Conservation (phyloP, 64 coral and sea anemone species). For the Montipora capricornis region DNA sequence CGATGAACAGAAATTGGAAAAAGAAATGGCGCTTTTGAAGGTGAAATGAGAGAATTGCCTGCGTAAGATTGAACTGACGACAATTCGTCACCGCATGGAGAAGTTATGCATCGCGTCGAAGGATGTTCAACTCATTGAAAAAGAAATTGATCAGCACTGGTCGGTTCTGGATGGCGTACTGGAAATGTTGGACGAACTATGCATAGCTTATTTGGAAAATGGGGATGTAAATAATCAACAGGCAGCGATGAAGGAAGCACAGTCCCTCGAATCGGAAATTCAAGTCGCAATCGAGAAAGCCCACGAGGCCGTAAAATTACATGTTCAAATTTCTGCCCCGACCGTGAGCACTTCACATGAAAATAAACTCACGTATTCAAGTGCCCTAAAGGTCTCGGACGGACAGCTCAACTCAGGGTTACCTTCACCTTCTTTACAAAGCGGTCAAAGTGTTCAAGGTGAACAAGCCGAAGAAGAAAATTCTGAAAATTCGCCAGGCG, state of each 20-base stretch:
- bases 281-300: conserved; percentile 41
- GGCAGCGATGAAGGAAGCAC: conserved; percentile 46
- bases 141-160: conserved; percentile 44
- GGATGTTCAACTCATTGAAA: conserved; percentile 19
- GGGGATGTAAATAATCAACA: conserved; percentile 39
- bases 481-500: not conserved
- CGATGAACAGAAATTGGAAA: conserved; percentile 22
- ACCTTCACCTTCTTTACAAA: not conserved
- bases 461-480: not conserved
- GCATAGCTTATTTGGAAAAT: conserved; percentile 35
- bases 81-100: conserved; percentile 23
- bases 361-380: not conserved
- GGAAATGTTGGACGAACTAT: conserved; percentile 39
- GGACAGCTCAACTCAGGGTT: not conserved
- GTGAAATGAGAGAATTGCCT: conserved; percentile 3
- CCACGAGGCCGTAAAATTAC: conserved; percentile 38
- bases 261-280: conserved; percentile 54
- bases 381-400: not conserved
- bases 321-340: not conserved
- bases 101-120: not conserved
- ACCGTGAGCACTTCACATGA: not conserved
- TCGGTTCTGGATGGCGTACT: conserved; percentile 3
- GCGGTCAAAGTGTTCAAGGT: not conserved
- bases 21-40: not conserved
- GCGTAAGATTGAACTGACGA: conserved; percentile 11